These are phyloP conservation scores for Drosophila leonis DNA, from an alignment of 2,888 invertebrate genomes.

Conservation along the genomic window DNA sequence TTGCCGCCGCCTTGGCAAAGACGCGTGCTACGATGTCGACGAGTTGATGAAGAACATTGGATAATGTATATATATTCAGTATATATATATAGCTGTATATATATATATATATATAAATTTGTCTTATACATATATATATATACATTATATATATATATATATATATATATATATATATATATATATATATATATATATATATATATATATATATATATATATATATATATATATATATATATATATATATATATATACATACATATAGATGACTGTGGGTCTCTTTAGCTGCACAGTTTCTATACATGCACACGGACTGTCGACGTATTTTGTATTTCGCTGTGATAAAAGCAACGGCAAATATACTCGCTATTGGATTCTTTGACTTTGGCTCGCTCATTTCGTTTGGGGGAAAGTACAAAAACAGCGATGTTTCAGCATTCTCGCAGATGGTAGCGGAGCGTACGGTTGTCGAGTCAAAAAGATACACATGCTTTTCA, in stretches of 20 bases:
- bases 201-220: conserved; percentile 59
- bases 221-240: conserved; percentile 17
- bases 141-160: conserved; percentile 14
- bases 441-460: conserved; percentile 68
- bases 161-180: conserved; percentile 13
- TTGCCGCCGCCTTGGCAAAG: conserved; percentile 36
- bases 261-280: not conserved
- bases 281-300: conserved; percentile 8
- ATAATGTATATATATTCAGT: conserved; percentile 69
- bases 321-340: conserved; percentile 23
- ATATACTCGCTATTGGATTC: conserved; percentile 50
- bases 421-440: conserved; percentile 69
- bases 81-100: conserved; percentile 21
- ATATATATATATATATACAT: conserved; percentile 4
- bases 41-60: conserved; percentile 76
- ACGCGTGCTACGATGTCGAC: conserved; percentile 39
- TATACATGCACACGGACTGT: conserved; percentile 2
- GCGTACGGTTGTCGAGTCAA: conserved; percentile 62
- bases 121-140: conserved; percentile 46
- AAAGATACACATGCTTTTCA: conserved; percentile 58
- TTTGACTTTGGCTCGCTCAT: conserved; percentile 59
- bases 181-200: conserved; percentile 48
- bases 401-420: conserved; percentile 48
- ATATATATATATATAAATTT: conserved; percentile 6
- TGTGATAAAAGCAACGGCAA: conserved; percentile 44